A percentile compares a stretch with the other conserved stretches of the same genome.
These are phyloP conservation scores for Emys orbicularis DNA, from an alignment of 2,797 vertebrate species.

Conservation along the genomic window DNA sequence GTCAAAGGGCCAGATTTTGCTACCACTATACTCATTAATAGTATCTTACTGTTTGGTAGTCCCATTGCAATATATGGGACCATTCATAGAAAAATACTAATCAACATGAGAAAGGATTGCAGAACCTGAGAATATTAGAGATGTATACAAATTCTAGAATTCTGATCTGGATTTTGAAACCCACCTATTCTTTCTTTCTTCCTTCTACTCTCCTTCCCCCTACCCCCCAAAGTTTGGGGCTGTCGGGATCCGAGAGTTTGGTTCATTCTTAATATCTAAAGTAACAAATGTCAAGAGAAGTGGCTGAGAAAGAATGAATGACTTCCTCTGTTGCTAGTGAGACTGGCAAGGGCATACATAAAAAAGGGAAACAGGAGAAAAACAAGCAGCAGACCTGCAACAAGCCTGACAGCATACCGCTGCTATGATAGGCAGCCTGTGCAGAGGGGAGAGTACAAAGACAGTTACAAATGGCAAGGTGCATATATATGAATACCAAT, in stretches of 20 bases:
- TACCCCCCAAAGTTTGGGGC: not conserved
- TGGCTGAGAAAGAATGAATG: slow-evolving; percentile 24
- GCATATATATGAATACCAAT: slow-evolving; percentile 52
- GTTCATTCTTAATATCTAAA: slow-evolving; percentile 2
- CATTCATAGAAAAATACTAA: not conserved
- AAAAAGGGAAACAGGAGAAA: slow-evolving; percentile 51
- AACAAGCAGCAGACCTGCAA: slow-evolving; percentile 56
- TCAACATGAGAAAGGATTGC: not conserved
- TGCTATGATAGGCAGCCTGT: slow-evolving; percentile 24
- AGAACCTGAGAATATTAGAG: not conserved
- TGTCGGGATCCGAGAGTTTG: not conserved
- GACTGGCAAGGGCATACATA: slow-evolving; percentile 51
- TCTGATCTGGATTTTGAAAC: not conserved
- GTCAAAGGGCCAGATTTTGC: not conserved
- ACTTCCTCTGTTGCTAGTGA: slow-evolving; percentile 5
- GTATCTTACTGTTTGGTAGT: not conserved
- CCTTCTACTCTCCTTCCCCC: not conserved
- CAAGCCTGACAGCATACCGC: slow-evolving; percentile 10
- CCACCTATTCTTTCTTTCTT: not conserved
- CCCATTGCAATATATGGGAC: not conserved
- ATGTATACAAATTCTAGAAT: not conserved
- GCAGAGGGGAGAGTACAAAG: slow-evolving; percentile 52
- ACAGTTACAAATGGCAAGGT: slow-evolving; percentile 64
- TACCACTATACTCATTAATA: not conserved
- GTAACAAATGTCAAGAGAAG: not conserved